Percentiles rank a stretch among this genome's conserved stretches.
Conservation (phyloP, 2,888 invertebrate species). For the Pseudococcus longispinus region DNA sequence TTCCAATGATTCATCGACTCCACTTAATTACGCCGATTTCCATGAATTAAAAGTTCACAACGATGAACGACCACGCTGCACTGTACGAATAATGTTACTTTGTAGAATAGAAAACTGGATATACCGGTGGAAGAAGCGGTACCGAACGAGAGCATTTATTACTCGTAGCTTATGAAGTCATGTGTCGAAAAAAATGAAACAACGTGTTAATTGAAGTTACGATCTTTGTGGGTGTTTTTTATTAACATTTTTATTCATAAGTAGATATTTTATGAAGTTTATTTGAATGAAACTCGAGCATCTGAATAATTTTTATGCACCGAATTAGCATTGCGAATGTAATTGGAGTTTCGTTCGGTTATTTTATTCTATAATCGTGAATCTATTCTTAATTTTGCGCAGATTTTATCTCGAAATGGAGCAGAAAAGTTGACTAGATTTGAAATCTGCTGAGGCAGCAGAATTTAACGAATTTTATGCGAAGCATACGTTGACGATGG, state of each 20-base stretch:
- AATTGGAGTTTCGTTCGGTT: too few relatives aligned
- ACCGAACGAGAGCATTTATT: not conserved
- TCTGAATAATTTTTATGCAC: not conserved
- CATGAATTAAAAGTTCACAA: not conserved
- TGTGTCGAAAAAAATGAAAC: not conserved
- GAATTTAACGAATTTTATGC: not conserved
- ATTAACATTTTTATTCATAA: not conserved
- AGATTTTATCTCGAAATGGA: not conserved
- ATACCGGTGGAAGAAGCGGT: constrained; percentile 24
- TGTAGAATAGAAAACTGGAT: not conserved
- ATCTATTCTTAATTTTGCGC: not conserved
- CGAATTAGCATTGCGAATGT: not conserved
- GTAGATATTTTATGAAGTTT: not conserved
- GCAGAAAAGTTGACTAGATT: not conserved
- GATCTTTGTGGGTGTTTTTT: not conserved
- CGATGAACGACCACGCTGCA: not conserved
- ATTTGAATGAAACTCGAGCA: not conserved
- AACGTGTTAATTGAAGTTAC: not conserved
- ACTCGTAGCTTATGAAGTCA: not conserved
- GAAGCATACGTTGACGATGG: too few relatives aligned
- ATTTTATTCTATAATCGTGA: not conserved
- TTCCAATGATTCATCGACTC: not conserved
- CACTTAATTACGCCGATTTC: not conserved
- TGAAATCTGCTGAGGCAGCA: not conserved
- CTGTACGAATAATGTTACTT: not conserved